Percentiles rank a stretch among this genome's conserved stretches.
Conservation (phyloP, 2,113 vertebrate species). For the Psittacula cyanocephala region DNA sequence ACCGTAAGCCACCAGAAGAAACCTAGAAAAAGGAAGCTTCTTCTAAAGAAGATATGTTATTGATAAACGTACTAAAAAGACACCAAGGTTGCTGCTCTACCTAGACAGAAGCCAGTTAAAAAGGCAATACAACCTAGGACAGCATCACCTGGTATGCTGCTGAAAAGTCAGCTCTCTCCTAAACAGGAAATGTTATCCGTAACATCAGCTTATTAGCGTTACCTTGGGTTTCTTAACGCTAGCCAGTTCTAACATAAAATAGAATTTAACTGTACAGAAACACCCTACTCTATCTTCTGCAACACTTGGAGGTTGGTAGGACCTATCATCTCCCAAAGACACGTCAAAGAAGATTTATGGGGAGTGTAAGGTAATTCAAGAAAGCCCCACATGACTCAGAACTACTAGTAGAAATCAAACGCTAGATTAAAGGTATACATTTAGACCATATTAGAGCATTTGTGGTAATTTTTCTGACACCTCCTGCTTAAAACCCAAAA, state of each 20-base stretch:
- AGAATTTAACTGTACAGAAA: not conserved
- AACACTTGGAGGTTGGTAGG: not conserved
- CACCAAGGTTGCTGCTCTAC: not conserved
- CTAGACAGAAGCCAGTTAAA: not conserved
- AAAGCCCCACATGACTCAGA: not conserved
- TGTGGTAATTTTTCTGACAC: too few species aligned
- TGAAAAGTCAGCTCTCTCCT: not conserved
- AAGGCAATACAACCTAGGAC: not conserved
- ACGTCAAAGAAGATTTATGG: not conserved
- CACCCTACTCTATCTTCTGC: not conserved
- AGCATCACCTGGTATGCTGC: not conserved
- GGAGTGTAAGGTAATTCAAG: not conserved
- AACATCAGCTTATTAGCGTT: not conserved
- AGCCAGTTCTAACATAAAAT: not conserved
- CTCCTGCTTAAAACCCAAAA: too few species aligned
- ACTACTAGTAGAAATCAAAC: not conserved
- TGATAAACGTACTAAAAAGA: not conserved
- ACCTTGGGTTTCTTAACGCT: not conserved
- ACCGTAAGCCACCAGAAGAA: not conserved
- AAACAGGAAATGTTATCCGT: not conserved
- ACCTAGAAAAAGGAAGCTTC: not conserved
- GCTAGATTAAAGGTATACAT: not conserved
- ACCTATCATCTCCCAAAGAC: not conserved
- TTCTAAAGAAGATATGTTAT: not conserved
- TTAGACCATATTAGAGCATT: not conserved